A percentile compares a stretch with the other conserved stretches of the same genome.
Conservation (phyloP, 1,140 invertebrate genomes). For the Sarcophaga bullata region DNA sequence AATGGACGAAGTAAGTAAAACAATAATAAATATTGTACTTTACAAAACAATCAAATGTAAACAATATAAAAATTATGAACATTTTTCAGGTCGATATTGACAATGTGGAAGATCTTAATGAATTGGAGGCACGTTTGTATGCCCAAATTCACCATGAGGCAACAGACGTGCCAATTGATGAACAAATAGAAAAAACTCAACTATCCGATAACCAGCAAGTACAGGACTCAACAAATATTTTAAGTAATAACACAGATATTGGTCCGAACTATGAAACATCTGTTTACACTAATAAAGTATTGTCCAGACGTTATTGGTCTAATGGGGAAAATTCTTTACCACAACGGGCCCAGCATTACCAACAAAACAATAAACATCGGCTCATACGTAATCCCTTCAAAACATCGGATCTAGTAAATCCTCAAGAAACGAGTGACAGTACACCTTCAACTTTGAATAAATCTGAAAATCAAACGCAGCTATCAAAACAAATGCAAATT, state of each 20-base stretch:
- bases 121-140: slow-evolving; percentile 65
- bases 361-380: slow-evolving; percentile 3
- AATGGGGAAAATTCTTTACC: neutral
- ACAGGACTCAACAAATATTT: neutral
- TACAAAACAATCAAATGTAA: neutral
- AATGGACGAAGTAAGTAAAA: slow-evolving; percentile 46
- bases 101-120: slow-evolving; percentile 62
- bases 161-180: neutral
- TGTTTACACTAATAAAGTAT: neutral
- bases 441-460: neutral
- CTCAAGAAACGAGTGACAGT: too few species aligned
- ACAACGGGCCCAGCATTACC: neutral
- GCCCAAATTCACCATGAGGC: slow-evolving; percentile 59
- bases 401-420: neutral
- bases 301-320: neutral
- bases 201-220: neutral
- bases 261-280: slow-evolving; percentile 3
- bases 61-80: neutral
- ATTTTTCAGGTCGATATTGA: slow-evolving; percentile 57
- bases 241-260: neutral
- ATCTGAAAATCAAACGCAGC: neutral
- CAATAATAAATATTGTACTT: neutral
- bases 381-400: slow-evolving; percentile 3
- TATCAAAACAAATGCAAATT: neutral
- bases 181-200: neutral